Percentiles rank a stretch among this genome's conserved stretches.
Conservation (phyloP, 2,113 vertebrate genomes). For the Odontesthes bonariensis region DNA sequence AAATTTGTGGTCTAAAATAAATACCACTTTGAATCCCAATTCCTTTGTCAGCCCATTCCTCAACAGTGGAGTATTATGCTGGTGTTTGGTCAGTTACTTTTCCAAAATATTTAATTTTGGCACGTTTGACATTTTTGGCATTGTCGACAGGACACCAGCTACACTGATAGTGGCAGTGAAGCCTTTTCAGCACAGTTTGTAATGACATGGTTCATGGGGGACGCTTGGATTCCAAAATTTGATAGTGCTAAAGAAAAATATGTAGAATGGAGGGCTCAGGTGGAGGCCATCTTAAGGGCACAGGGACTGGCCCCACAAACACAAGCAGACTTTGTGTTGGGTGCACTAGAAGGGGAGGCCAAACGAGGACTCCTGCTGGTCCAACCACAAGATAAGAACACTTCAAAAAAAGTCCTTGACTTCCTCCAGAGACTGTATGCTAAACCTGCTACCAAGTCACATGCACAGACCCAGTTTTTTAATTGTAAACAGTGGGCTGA, state of each 20-base stretch:
- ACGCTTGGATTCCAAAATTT: neutral
- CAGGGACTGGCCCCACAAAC: neutral
- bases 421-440: constrained; percentile 3
- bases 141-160: no score
- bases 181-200: no score
- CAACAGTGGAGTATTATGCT: no score
- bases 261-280: neutral
- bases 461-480: neutral
- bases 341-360: neutral
- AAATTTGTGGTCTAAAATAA: no score
- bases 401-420: no score
- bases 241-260: neutral
- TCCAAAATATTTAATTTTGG: no score
- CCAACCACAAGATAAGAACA: neutral
- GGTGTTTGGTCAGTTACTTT: no score
- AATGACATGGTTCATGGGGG: constrained; percentile 9
- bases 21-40: no score
- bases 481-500: neutral
- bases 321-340: neutral
- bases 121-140: no score
- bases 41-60: no score
- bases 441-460: constrained; percentile 4
- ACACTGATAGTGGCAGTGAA: no score
- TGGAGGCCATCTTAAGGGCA: neutral
- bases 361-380: neutral